Evolutionary conservation across 2,797 vertebrate genomes (phyloP).

Genomic region (Kryptopterus vitreolus): DNA sequence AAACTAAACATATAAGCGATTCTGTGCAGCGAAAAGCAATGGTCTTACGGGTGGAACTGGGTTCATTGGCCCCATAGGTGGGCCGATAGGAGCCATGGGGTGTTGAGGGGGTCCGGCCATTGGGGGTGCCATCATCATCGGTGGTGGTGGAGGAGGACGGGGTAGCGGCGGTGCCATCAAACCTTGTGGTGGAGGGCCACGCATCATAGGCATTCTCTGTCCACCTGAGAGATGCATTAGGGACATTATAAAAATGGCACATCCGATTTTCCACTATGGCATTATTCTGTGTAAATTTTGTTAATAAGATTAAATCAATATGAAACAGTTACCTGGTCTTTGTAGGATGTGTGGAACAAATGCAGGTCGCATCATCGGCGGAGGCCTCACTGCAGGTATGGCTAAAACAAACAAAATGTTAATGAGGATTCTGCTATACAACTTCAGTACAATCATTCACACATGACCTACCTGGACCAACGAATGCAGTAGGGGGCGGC

Average conservation of each 20-base stretch:
- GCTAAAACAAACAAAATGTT: conserved; percentile 50
- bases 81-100: conserved; percentile 60
- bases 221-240: conserved; percentile 60
- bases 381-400: conserved; percentile 75
- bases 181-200: conserved; percentile 78
- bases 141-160: conserved; percentile 84
- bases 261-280: neutral
- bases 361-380: conserved; percentile 84
- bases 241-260: neutral
- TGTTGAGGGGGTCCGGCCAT: conserved; percentile 74
- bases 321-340: conserved; percentile 76
- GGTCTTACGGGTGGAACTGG: conserved; percentile 26
- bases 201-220: conserved; percentile 78
- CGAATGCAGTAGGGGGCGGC: conserved; percentile 81
- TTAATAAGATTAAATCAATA: neutral
- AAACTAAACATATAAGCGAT: neutral
- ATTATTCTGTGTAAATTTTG: neutral
- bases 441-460: neutral
- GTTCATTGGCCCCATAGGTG: conserved; percentile 68
- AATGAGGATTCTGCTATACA: neutral
- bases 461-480: conserved; percentile 74
- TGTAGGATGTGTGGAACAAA: conserved; percentile 91
- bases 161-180: conserved; percentile 83
- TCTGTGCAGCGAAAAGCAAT: neutral
- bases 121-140: conserved; percentile 83